Evolutionary conservation across 2,113 vertebrate species (phyloP).

Genomic region (Ameiurus melas): DNA sequence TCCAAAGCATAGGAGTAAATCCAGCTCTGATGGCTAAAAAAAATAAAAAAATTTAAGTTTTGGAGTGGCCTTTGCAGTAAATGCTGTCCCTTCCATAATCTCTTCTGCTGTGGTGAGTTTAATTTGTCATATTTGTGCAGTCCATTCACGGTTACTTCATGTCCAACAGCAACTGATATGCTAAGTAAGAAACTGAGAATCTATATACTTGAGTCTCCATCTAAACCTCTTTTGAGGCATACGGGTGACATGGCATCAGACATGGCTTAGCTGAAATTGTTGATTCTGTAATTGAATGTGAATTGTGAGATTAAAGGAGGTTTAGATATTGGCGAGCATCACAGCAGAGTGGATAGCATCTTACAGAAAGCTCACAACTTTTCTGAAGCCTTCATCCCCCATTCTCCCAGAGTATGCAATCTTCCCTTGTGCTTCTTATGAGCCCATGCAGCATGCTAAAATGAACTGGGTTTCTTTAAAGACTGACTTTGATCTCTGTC

Average conservation of each 20-base stretch:
- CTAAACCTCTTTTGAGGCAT: not conserved
- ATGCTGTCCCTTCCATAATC: not conserved
- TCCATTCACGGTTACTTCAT: not conserved
- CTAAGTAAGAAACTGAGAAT: not conserved
- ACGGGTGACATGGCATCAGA: not conserved
- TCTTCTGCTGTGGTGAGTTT: not conserved
- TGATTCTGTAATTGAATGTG: not conserved
- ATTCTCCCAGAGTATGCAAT: not conserved
- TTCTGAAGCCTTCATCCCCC: not conserved
- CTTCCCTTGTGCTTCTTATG: not conserved
- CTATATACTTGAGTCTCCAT: not conserved
- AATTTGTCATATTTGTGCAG: not conserved
- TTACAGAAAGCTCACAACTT: not conserved
- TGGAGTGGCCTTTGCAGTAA: too few relatives aligned
- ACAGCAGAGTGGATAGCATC: not conserved
- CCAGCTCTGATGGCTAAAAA: too few relatives aligned
- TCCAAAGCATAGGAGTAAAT: too few relatives aligned
- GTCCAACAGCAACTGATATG: not conserved
- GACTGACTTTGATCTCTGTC: not conserved
- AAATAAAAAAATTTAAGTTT: too few relatives aligned
- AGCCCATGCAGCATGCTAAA: not conserved
- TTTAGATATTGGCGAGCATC: not conserved
- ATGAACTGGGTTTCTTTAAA: not conserved
- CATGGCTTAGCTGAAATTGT: not conserved
- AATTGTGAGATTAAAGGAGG: not conserved